A percentile compares a stretch with the other conserved stretches of the same genome.
Evolutionary conservation across 2,888 invertebrate genomes (phyloP).

Genomic region (Zhuqinia jingwanae): DNA sequence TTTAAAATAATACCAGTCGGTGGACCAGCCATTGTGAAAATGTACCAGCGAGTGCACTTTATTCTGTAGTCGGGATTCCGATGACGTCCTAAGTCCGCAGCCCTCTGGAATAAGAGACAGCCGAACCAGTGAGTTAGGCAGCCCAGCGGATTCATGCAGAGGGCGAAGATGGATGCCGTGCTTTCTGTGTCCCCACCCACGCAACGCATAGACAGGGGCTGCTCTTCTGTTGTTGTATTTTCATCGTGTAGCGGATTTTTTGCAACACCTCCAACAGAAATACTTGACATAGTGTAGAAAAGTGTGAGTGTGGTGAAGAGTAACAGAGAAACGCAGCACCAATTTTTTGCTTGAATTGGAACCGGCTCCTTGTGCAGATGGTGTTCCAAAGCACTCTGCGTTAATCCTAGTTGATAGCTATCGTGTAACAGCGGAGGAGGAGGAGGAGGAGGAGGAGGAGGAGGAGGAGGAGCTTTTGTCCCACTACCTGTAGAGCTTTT

Average conservation of each 20-base stretch:
- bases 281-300: background rate
- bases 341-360: conserved; percentile 1
- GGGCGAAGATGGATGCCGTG: background rate
- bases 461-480: background rate
- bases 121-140: conserved; percentile 5
- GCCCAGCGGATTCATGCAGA: background rate
- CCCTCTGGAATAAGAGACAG: background rate
- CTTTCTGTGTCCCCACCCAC: background rate
- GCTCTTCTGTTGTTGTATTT: background rate
- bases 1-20: background rate
- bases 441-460: background rate
- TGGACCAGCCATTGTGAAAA: background rate
- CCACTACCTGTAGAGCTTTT: background rate
- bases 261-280: background rate
- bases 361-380: background rate
- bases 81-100: background rate
- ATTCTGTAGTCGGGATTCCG: conserved; percentile 24
- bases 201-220: background rate
- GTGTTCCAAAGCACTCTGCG: background rate
- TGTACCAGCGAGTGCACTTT: background rate
- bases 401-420: background rate
- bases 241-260: background rate
- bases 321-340: background rate
- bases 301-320: background rate
- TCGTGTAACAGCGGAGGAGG: background rate